Conservation (phyloP, 2,888 invertebrate genomes). For the Diachrysia chrysitis region DNA sequence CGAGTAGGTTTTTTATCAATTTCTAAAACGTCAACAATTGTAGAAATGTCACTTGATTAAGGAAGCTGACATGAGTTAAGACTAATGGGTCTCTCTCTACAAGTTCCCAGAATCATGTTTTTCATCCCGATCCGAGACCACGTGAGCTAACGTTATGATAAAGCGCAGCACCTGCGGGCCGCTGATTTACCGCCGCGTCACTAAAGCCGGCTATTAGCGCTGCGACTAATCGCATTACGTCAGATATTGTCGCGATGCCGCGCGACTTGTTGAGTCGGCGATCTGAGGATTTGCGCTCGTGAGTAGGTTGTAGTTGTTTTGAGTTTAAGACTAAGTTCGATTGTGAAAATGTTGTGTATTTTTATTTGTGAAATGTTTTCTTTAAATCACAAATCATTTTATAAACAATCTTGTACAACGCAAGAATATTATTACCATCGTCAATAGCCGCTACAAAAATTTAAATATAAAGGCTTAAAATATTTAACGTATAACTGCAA, state of each 20-base stretch:
- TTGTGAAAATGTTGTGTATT: background rate
- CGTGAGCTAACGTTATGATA: slow-evolving; percentile 63
- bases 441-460: too few relatives aligned
- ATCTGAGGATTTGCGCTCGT: slow-evolving; percentile 39
- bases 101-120: slow-evolving; percentile 27
- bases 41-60: too few relatives aligned
- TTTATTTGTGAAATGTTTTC: background rate
- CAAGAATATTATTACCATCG: too few relatives aligned
- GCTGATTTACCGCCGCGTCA: slow-evolving; percentile 64
- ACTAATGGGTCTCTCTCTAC: background rate
- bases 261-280: slow-evolving; percentile 37
- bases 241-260: slow-evolving; percentile 46
- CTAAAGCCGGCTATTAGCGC: slow-evolving; percentile 55
- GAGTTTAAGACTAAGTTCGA: slow-evolving; percentile 16
- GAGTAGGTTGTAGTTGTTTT: slow-evolving; percentile 23
- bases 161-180: slow-evolving; percentile 68
- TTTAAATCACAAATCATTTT: background rate
- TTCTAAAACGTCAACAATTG: background rate
- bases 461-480: too few relatives aligned
- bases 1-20: background rate
- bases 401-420: too few relatives aligned
- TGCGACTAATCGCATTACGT: slow-evolving; percentile 50
- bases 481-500: too few relatives aligned
- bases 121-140: slow-evolving; percentile 41
- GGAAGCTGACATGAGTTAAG: background rate